Evolutionary conservation across 2,113 vertebrate genomes (phyloP).

Genomic region (Jaculus jaculus): DNA sequence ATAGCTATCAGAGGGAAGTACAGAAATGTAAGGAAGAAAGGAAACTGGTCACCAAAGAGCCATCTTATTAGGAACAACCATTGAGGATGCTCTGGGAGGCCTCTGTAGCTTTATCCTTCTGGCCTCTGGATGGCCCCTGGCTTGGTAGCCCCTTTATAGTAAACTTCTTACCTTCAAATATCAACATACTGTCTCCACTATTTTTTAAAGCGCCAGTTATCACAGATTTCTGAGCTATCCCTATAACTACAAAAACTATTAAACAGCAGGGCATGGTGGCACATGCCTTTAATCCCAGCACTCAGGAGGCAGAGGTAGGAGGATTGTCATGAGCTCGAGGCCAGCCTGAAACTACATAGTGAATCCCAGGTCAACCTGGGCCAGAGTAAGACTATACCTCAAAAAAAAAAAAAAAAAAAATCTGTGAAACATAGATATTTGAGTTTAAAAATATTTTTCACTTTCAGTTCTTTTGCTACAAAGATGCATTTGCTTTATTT

Average conservation of each 20-base stretch:
- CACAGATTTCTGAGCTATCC: background rate
- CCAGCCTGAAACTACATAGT: too few species aligned
- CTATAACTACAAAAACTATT: too few species aligned
- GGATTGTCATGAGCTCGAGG: too few species aligned
- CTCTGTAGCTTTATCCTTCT: fast-evolving
- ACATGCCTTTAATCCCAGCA: too few species aligned
- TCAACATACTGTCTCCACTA: background rate
- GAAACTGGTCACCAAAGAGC: background rate
- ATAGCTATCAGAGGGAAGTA: background rate
- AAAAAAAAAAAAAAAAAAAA: too few species aligned
- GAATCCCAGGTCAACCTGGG: too few species aligned
- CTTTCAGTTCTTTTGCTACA: background rate
- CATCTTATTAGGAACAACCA: too few species aligned
- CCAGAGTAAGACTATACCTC: too few species aligned
- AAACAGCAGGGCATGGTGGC: too few species aligned
- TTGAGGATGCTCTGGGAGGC: background rate
- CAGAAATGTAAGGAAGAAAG: background rate
- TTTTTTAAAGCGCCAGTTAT: background rate
- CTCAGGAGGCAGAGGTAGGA: too few species aligned
- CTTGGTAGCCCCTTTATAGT: background rate
- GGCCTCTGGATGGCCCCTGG: too few species aligned
- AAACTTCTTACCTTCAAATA: background rate
- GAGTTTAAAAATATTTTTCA: background rate
- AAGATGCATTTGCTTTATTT: background rate
- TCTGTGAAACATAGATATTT: background rate